Conservation (phyloP, 2,113 vertebrate species). For the Ursus arctos region DNA sequence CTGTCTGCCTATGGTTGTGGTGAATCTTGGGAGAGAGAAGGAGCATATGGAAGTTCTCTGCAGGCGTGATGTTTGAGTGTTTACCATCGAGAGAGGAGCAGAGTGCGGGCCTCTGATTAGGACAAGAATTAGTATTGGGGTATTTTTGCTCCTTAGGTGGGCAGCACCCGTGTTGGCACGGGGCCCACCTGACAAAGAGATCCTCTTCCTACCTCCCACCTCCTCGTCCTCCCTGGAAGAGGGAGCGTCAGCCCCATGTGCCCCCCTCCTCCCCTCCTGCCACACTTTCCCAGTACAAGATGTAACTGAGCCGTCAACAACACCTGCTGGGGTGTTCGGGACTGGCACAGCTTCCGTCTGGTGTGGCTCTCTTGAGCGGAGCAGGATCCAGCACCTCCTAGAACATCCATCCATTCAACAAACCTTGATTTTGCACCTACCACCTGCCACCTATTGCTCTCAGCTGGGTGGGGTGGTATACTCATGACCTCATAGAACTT, state of each 20-base stretch:
- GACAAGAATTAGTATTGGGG: neutral
- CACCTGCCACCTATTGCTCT: neutral
- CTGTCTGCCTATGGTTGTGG: neutral
- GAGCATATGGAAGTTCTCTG: neutral
- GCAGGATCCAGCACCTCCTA: neutral
- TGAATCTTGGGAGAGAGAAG: neutral
- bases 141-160: conserved; percentile 9
- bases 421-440: neutral
- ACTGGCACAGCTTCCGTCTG: neutral
- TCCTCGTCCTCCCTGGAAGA: neutral
- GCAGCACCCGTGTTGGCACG: neutral
- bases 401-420: neutral
- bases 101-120: neutral
- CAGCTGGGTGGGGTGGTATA: neutral
- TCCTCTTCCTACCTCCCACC: neutral
- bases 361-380: neutral
- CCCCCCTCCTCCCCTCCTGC: neutral
- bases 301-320: neutral
- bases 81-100: neutral
- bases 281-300: neutral
- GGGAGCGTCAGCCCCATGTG: rapidly evolving
- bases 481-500: neutral
- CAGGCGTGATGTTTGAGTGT: neutral
- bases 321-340: neutral
- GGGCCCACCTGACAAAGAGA: neutral